Conservation (phyloP, 2,797 vertebrate species). For the Botia almorhae region DNA sequence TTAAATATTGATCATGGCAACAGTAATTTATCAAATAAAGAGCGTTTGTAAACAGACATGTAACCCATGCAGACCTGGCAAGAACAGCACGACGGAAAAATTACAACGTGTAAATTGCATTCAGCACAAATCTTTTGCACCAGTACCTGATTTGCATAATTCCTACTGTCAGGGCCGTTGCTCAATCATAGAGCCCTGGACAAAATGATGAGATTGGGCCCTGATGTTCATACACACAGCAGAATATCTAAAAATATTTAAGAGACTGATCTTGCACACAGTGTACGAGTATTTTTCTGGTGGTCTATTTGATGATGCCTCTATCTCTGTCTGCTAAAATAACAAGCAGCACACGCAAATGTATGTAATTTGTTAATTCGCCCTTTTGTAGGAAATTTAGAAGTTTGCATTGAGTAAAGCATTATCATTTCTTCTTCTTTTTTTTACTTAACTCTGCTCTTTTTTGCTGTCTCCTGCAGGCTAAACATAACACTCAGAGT, state of each 20-base stretch:
- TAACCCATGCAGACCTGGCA: conserved; percentile 9
- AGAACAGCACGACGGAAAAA: neutral
- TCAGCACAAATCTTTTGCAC: neutral
- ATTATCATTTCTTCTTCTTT: neutral
- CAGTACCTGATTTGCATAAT: conserved; percentile 1
- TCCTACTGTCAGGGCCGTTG: neutral
- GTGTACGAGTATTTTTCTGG: neutral
- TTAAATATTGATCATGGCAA: neutral
- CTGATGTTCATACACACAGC: neutral
- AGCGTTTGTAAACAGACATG: neutral
- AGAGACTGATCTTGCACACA: neutral
- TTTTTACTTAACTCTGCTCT: neutral
- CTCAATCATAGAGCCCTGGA: neutral
- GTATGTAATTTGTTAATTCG: neutral
- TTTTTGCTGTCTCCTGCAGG: neutral
- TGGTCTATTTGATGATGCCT: neutral
- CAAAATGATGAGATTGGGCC: neutral
- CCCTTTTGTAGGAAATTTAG: neutral
- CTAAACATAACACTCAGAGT: neutral
- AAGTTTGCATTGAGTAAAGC: neutral
- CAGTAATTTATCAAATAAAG: conserved; percentile 14
- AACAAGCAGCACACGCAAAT: neutral
- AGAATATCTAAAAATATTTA: neutral
- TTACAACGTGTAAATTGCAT: neutral
- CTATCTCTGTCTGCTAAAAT: neutral